These are phyloP conservation scores for Campoplex nolae DNA, from an alignment of 2,888 invertebrate species.

Conservation along the genomic window DNA sequence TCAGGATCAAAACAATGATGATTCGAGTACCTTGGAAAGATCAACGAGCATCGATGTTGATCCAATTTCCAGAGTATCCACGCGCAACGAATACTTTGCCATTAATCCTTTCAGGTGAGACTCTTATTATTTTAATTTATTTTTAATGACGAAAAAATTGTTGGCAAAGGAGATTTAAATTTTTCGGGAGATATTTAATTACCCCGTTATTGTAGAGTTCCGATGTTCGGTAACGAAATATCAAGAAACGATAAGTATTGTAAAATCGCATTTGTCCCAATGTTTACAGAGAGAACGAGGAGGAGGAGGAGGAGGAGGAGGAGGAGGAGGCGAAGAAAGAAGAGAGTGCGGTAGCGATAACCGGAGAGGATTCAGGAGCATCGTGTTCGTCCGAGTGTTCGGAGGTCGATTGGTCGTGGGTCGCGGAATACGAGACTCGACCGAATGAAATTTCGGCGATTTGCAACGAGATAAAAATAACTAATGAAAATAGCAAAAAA, in stretches of 20 bases:
- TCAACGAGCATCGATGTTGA: slow-evolving; percentile 51
- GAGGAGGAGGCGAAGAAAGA: not conserved
- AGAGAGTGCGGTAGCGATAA: not conserved
- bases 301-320: not conserved
- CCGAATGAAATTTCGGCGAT: not conserved
- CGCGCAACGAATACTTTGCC: slow-evolving; percentile 36
- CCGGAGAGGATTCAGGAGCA: slow-evolving; percentile 35
- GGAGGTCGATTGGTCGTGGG: slow-evolving; percentile 84
- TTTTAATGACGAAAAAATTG: too few relatives aligned
- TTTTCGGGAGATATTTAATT: too few relatives aligned
- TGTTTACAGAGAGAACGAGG: not conserved
- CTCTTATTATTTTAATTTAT: not conserved
- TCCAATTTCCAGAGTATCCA: slow-evolving; percentile 71
- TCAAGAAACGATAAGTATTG: too few relatives aligned
- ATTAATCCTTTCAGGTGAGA: slow-evolving; percentile 33
- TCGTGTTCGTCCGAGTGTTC: slow-evolving; percentile 75
- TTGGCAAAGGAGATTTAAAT: too few relatives aligned
- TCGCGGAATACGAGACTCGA: slow-evolving; percentile 80
- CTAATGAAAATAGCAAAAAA: not conserved
- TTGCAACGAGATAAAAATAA: too few relatives aligned
- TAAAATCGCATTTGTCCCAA: too few relatives aligned
- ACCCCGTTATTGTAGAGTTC: too few relatives aligned
- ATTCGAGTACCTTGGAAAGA: too few relatives aligned
- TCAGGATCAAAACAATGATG: slow-evolving; percentile 22
- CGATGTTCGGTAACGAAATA: too few relatives aligned